Evolutionary conservation across 53 echinoderm and acorn worm species (phyloP).

Genomic region (Paelopatides confundens): DNA sequence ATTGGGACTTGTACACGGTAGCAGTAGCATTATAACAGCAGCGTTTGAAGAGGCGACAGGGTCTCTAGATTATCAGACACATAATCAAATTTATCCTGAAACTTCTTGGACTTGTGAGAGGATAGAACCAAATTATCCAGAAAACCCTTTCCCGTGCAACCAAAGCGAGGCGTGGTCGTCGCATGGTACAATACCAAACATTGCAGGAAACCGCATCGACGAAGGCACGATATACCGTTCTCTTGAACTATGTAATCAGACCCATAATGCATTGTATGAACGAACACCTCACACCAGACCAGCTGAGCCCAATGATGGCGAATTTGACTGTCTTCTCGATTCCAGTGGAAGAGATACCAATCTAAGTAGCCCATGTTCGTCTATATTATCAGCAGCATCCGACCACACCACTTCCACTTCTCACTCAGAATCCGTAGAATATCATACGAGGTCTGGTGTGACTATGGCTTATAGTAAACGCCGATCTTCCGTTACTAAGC

Average conservation of each 20-base stretch:
- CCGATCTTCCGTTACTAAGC: slow-evolving; percentile 72
- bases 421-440: not conserved
- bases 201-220: not conserved
- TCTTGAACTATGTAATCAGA: not conserved
- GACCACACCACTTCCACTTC: not conserved
- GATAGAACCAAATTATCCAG: not conserved
- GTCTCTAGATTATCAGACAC: not conserved
- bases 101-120: not conserved
- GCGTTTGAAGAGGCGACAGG: not conserved
- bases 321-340: not conserved
- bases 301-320: not conserved
- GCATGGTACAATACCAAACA: not conserved
- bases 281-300: not conserved
- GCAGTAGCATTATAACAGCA: slow-evolving; percentile 8
- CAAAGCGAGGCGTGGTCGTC: not conserved
- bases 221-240: not conserved
- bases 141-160: not conserved
- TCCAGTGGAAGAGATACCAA: not conserved
- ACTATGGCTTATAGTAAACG: slow-evolving; percentile 72
- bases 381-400: not conserved
- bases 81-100: not conserved
- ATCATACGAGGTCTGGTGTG: slow-evolving; percentile 51
- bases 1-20: not conserved
- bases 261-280: not conserved
- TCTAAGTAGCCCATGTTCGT: not conserved